Evolutionary conservation across 2,113 vertebrate species (phyloP).

Genomic region (Archilochus colubris): DNA sequence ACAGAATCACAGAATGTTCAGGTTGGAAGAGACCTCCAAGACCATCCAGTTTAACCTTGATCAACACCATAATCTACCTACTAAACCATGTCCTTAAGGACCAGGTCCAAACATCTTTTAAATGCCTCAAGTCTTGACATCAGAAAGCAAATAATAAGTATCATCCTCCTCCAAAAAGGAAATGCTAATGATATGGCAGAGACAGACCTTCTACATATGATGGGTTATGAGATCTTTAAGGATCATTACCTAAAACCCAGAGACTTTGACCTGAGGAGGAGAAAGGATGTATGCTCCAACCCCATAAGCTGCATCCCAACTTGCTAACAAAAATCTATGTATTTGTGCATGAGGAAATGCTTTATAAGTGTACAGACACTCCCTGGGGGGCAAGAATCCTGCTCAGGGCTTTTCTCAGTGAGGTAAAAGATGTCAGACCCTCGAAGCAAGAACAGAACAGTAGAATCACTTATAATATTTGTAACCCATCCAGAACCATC

Average conservation of each 20-base stretch:
- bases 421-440: background rate
- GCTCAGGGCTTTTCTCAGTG: background rate
- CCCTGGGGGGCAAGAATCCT: background rate
- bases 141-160: background rate
- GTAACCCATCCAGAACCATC: background rate
- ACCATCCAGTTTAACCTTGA: too few relatives aligned
- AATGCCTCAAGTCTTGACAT: background rate
- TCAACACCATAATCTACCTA: too few relatives aligned
- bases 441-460: background rate
- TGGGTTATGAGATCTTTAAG: background rate
- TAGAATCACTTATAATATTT: background rate
- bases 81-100: too few relatives aligned
- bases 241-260: background rate
- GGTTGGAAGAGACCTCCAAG: too few relatives aligned
- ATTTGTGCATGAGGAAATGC: background rate
- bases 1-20: too few relatives aligned
- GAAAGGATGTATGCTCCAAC: fast-evolving
- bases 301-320: background rate
- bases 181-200: background rate
- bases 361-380: background rate
- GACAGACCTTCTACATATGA: background rate
- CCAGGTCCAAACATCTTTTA: too few relatives aligned
- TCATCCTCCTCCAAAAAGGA: fast-evolving
- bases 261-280: background rate
- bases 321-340: background rate